These are phyloP conservation scores for Zaprionus gabonicus DNA, from an alignment of 1,140 invertebrate species.

Conservation along the genomic window DNA sequence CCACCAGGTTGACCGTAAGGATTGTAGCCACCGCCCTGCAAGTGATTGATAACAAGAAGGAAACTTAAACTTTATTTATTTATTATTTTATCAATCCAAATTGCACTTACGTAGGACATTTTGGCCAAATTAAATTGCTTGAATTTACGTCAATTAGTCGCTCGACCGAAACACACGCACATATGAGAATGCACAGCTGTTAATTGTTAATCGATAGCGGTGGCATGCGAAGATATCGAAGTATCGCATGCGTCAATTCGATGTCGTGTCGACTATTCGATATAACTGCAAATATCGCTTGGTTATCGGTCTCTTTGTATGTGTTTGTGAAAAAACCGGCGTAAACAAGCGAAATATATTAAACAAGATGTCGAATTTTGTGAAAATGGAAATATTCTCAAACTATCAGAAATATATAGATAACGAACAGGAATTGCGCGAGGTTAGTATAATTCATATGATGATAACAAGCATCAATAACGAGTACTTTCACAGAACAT, in stretches of 20 bases:
- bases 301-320: constrained; percentile 1
- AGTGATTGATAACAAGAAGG: neutral
- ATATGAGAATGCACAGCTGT: constrained; percentile 28
- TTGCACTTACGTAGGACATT: constrained; percentile 71
- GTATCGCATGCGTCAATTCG: neutral
- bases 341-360: constrained; percentile 49
- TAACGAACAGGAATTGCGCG: constrained; percentile 87
- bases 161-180: constrained; percentile 20
- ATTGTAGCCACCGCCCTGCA: constrained; percentile 73
- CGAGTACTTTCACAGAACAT: constrained; percentile 87
- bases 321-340: constrained; percentile 42
- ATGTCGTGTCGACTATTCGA: neutral
- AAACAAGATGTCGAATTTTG: constrained; percentile 73
- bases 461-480: neutral
- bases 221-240: constrained; percentile 12
- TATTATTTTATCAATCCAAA: neutral
- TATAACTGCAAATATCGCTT: neutral
- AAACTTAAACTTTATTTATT: neutral
- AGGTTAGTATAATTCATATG: constrained; percentile 84
- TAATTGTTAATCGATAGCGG: neutral
- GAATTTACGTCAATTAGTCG: constrained; percentile 32
- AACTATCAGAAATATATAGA: constrained; percentile 88
- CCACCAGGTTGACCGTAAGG: constrained; percentile 65
- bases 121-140: constrained; percentile 8
- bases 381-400: constrained; percentile 86